These are phyloP conservation scores for Ditylenchus weischeri DNA, from an alignment of 2,888 invertebrate species.

Conservation along the genomic window DNA sequence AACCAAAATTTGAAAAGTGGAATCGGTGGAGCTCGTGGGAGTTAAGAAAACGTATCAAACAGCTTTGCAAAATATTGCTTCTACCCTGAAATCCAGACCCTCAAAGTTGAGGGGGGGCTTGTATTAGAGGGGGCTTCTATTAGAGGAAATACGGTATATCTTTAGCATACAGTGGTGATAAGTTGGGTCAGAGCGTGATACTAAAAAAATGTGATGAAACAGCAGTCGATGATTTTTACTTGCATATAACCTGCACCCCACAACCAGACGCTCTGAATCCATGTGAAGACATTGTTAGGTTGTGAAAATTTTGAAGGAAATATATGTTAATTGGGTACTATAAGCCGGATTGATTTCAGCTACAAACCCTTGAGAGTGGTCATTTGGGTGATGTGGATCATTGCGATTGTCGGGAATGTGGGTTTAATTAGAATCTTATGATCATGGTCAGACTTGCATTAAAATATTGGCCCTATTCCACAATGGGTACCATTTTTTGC, in stretches of 20 bases:
- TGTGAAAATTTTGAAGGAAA: conserved; percentile 1
- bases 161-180: conserved; percentile 24
- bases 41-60: too few species aligned
- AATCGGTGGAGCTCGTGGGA: too few species aligned
- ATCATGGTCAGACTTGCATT: neutral
- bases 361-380: conserved; percentile 63
- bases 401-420: conserved; percentile 84
- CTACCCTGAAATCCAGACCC: too few species aligned
- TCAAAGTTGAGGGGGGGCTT: too few species aligned
- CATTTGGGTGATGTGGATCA: conserved; percentile 91
- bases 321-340: neutral
- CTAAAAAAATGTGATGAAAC: conserved; percentile 24
- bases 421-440: too few species aligned
- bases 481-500: too few species aligned
- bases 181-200: conserved; percentile 21
- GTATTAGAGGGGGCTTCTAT: too few species aligned
- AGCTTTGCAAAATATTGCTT: too few species aligned
- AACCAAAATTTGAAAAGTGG: too few species aligned
- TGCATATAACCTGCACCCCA: conserved; percentile 62
- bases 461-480: too few species aligned
- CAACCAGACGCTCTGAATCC: conserved; percentile 78
- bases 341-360: conserved; percentile 21
- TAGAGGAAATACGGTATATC: neutral
- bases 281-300: conserved; percentile 83
- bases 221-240: conserved; percentile 36